These are phyloP conservation scores for Hippoglossus hippoglossus DNA, from an alignment of 2,797 vertebrate species.

Conservation along the genomic window DNA sequence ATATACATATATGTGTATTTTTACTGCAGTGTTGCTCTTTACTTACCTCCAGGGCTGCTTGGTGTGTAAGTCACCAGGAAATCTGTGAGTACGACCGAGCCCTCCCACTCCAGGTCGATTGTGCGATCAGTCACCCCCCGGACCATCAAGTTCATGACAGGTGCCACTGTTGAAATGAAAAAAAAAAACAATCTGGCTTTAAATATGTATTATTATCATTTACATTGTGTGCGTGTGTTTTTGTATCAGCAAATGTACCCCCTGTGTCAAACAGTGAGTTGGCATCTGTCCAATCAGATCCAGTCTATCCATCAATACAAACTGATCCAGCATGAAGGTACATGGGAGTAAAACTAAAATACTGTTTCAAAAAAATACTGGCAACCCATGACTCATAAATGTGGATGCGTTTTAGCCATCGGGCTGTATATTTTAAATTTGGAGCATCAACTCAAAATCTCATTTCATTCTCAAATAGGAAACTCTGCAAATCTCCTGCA, in stretches of 20 bases:
- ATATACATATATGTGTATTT: no score
- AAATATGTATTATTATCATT: neutral
- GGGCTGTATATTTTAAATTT: neutral
- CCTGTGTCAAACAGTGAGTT: no score
- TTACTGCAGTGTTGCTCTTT: neutral
- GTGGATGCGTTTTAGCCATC: no score
- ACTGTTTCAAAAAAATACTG: no score
- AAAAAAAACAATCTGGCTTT: neutral
- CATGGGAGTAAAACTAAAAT: no score
- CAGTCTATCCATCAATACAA: no score
- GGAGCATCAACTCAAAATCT: neutral
- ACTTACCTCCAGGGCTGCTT: constrained; percentile 80
- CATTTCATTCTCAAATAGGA: neutral
- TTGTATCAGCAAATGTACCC: no score
- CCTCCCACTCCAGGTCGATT: constrained; percentile 93
- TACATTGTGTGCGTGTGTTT: no score
- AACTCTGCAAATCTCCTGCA: neutral
- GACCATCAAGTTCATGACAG: constrained; percentile 90
- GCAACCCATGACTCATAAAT: no score
- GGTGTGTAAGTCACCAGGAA: constrained; percentile 93
- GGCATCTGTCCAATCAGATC: no score
- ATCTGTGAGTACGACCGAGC: constrained; percentile 89
- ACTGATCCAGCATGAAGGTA: no score
- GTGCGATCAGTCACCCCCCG: constrained; percentile 88
- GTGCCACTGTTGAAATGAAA: constrained; percentile 88